Base-by-base conservation (phyloP, 2,888 invertebrate species). In the Eueremaeus valkanovi region DNA sequence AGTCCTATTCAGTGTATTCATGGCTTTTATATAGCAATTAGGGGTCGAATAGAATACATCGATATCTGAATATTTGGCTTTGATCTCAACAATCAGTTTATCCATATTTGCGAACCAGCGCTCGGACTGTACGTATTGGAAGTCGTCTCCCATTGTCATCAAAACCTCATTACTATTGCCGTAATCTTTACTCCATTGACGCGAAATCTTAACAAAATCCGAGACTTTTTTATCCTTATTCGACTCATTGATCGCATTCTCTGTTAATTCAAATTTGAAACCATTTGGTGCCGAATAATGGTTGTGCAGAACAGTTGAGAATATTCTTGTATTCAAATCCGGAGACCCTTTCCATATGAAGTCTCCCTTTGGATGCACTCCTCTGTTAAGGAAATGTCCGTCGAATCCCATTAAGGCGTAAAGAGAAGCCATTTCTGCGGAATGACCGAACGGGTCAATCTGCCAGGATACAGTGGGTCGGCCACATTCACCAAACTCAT, bases 381-480 rank as follows among this genome's bases (percentile, higher is more conserved):
- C 90, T 87, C 73, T 87, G 33, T 74, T 84, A 0, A 79, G 76
- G 16, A 89, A 82, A 72, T 74, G 74, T 0, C 92, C 95, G 81
- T 96, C 93, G 81, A 90, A 95, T 78, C 92, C 95, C 88, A 96
- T 89, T 82, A 87, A 83, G n/a, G 84, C 83, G 81, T 84, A 86
- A 11, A 86, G 77, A 5, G 89, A 89, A 0, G 93, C 93, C 86
- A 92, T 91, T 84, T 94, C 94, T 3, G 91, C 85, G 0, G 93
- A 91, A 81, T 92, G 92, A 0, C 93, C 93, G 81, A 93, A 93
- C 0, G 92, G 92, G 82, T 93, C 93, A 21, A 93, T 92, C 84
- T 93, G 79, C 79, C 79, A 79, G 2, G 77, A 78, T 27, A 78
- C 74, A 51, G 73, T 77, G 0, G 93, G 92, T 40, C 89, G 86